These are phyloP conservation scores for Spizaetus ornatus DNA, from an alignment of 2,113 vertebrate species.

Conservation along the genomic window DNA sequence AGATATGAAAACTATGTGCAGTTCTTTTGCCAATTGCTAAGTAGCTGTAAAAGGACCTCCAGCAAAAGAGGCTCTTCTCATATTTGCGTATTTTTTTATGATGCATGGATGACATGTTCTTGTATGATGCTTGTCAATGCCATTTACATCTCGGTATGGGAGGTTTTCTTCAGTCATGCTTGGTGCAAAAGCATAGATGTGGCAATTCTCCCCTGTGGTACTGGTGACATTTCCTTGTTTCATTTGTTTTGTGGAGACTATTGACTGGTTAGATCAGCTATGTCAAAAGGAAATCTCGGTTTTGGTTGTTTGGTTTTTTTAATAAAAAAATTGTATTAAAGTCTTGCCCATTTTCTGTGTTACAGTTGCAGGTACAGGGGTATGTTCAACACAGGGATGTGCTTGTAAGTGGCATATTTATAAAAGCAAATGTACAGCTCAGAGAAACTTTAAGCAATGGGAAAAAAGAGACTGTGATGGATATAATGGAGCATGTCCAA, in stretches of 20 bases:
- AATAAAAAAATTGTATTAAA: accelerated
- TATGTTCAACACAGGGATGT: not conserved
- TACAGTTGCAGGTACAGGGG: not conserved
- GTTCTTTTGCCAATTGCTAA: not conserved
- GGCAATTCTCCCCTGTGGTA: not conserved
- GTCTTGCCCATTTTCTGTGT: not conserved
- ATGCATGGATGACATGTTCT: accelerated
- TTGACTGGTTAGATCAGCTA: not conserved
- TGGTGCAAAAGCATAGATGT: not conserved
- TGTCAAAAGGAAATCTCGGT: not conserved
- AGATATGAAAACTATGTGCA: not conserved
- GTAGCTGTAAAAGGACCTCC: not conserved
- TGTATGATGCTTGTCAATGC: not conserved
- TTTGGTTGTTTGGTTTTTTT: not conserved
- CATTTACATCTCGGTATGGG: not conserved
- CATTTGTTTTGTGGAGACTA: not conserved
- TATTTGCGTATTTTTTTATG: not conserved
- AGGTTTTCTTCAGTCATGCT: not conserved
- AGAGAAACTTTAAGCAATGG: not conserved
- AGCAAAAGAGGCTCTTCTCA: not conserved
- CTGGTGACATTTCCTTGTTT: not conserved
- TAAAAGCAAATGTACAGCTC: not conserved
- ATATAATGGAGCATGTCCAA: not conserved
- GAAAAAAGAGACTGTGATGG: not conserved
- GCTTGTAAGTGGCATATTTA: not conserved